These are phyloP conservation scores for Papilio demoleus DNA, from an alignment of 2,888 invertebrate species.

Conservation along the genomic window DNA sequence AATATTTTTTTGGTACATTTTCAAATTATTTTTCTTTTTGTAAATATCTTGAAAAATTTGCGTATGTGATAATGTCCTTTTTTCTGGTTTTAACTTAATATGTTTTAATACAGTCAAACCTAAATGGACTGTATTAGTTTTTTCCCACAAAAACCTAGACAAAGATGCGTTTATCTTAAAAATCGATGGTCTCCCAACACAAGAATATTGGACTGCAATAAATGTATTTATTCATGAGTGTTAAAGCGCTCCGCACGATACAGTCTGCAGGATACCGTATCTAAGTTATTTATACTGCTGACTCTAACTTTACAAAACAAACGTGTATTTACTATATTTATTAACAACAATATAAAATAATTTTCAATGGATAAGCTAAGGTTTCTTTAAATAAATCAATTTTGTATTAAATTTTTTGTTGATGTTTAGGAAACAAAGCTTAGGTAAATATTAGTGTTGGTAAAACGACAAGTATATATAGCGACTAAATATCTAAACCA, in stretches of 20 bases:
- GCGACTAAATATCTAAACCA: too few relatives aligned
- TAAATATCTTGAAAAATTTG: background rate
- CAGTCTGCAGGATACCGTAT: background rate
- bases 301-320: background rate
- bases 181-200: background rate
- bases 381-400: too few relatives aligned
- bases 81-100: too few relatives aligned
- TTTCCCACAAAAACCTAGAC: too few relatives aligned
- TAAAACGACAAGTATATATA: too few relatives aligned
- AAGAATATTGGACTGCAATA: conserved; percentile 2
- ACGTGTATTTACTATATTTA: background rate
- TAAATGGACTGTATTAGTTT: too few relatives aligned
- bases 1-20: background rate
- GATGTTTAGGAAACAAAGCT: too few relatives aligned
- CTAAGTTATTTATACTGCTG: background rate
- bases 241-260: background rate
- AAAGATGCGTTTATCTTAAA: background rate
- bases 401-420: too few relatives aligned
- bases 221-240: conserved; percentile 5
- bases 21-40: background rate
- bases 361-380: too few relatives aligned
- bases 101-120: too few relatives aligned
- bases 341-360: too few relatives aligned
- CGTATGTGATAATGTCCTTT: background rate
- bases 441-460: too few relatives aligned